phyloP scores from a whole-genome alignment of 92 coral and sea anemone species.

The Palythoa caribaeorum region DNA sequence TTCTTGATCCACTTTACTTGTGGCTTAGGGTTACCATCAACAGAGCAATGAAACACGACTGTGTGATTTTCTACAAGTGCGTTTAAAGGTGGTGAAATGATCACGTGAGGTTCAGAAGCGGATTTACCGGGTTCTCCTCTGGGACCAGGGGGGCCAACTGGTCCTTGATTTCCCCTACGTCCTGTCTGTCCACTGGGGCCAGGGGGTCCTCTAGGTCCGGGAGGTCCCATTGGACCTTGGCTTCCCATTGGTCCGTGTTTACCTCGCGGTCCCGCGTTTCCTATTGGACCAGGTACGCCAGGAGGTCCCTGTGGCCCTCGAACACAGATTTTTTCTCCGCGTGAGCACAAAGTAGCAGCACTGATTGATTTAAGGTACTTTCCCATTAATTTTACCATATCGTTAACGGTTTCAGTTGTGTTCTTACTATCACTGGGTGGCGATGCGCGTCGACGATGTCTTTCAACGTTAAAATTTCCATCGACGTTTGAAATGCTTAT shows the following conservation, averaged over 20 bases:
- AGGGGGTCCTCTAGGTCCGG: background rate
- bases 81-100: background rate
- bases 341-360: background rate
- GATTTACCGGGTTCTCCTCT: constrained; percentile 2
- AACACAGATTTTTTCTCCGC: background rate
- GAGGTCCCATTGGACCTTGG: background rate
- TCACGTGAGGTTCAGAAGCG: background rate
- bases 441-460: background rate
- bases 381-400: no score
- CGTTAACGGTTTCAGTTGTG: background rate
- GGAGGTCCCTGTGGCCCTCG: constrained; percentile 1
- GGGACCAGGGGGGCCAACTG: background rate
- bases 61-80: background rate
- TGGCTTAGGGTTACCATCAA: background rate
- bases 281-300: background rate
- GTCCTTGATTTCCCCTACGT: background rate
- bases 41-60: background rate
- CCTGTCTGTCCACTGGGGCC: background rate
- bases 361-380: background rate
- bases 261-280: background rate
- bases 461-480: no score
- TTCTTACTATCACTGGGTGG: background rate
- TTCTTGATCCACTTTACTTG: background rate
- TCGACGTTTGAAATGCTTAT: no score
- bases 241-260: background rate